Percentiles rank a stretch among this genome's conserved stretches.
phyloP scores from a whole-genome alignment of 2,113 vertebrate genomes.

The Oenanthe oenanthe region DNA sequence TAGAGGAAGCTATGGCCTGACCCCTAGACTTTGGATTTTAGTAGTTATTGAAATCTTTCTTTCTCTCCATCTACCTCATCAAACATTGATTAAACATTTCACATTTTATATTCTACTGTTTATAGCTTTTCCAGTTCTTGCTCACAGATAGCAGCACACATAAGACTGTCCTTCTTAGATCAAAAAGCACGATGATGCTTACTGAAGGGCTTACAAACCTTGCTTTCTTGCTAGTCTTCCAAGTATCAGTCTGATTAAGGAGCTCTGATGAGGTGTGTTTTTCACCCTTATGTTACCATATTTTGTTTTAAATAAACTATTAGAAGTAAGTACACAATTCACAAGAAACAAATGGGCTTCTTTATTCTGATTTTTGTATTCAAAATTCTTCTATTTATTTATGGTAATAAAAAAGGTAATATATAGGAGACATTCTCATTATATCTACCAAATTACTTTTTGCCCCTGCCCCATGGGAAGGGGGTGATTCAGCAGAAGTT shows the following conservation, averaged over 20 bases:
- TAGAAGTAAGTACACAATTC: not conserved
- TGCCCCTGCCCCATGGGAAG: rapidly evolving
- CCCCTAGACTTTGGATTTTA: not conserved
- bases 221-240: not conserved
- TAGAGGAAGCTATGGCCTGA: not conserved
- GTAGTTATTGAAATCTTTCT: not conserved
- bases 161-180: not conserved
- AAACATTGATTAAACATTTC: not conserved
- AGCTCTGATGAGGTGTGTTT: not conserved
- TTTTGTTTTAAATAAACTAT: not conserved
- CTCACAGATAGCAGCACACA: not conserved
- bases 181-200: not conserved
- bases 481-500: not conserved
- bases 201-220: not conserved
- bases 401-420: not conserved
- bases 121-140: not conserved
- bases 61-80: not conserved
- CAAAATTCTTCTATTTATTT: not conserved
- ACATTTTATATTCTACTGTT: not conserved
- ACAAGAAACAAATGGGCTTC: not conserved
- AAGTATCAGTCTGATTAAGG: not conserved
- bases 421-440: not conserved
- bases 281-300: not conserved
- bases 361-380: not conserved
- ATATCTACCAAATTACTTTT: not conserved